Base-by-base conservation (phyloP, 2,113 vertebrate species). In the Saccopteryx bilineata region DNA sequence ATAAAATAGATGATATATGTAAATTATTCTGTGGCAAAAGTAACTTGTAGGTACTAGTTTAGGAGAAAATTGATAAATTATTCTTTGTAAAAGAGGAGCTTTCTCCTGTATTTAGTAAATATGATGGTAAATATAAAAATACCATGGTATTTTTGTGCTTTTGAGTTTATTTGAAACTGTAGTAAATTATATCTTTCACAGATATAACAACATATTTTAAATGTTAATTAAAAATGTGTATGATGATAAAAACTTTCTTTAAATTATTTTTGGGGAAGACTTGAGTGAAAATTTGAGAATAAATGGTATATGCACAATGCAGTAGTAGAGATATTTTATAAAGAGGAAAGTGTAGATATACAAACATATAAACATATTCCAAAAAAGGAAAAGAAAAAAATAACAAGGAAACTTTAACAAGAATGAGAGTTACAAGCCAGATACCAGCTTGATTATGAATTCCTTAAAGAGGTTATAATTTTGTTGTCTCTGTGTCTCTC, bases 221-320 rank as follows among this genome's bases (percentile, higher is more conserved):
- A 80, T 72, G 9, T 23, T 65, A 87, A 75, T 85, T 87, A 26
- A 26, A 95, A 91, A 72, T 19, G 5, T 68, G 2, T 50, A 24
- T 56, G 3, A 10, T 8, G 1, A 52, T 31, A 58, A 5, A 82
- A 19, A n/a, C 1, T 14, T 86, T 68, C 46, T 79, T 9, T 69
- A 58, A 92, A 87, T 84, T 92, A 80, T 46, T 89, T 89, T 80
- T 60, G 21, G 46, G 46, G 46, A 87, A 50, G 17, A 39, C 9
- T n/a, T 58, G 11, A 93, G 24, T 66, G n/a, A 58, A 80, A 69
- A 68, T 58, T 63, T 89, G 28, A 86, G 23, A 91, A 19, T 50
- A 76, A 81, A 46, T 86, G 15, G 52, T 54, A 81, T 13, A 78
- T 13, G 4, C 2, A 61, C 21, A 69, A 89, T 58, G 21, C 14